phyloP scores from a whole-genome alignment of 2,888 invertebrate species.

The Tinea pellionella region DNA sequence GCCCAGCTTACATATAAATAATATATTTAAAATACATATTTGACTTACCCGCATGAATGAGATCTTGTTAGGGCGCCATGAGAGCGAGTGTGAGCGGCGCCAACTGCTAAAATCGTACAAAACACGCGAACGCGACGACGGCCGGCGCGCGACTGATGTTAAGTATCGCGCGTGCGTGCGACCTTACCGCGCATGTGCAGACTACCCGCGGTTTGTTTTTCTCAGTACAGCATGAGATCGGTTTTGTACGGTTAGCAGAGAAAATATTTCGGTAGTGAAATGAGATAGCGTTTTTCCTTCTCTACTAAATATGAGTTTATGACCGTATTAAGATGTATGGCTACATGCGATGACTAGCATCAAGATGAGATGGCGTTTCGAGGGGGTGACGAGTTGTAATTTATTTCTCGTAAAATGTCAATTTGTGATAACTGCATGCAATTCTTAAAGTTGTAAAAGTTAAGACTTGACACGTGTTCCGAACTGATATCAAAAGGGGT shows the following conservation, averaged over 20 bases:
- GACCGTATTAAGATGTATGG: conserved; percentile 14
- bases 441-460: neutral
- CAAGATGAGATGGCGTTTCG: conserved; percentile 13
- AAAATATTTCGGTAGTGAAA: too few relatives aligned
- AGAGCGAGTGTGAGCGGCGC: conserved; percentile 50
- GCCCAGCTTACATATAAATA: neutral
- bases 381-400: conserved; percentile 1
- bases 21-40: neutral
- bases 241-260: neutral
- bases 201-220: conserved; percentile 51
- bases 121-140: conserved; percentile 29
- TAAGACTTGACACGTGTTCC: too few relatives aligned
- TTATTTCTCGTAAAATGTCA: conserved; percentile 11
- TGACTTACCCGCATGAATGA: conserved; percentile 56
- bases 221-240: conserved; percentile 22
- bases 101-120: conserved; percentile 24
- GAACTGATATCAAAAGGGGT: neutral
- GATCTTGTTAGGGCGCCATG: conserved; percentile 61
- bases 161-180: conserved; percentile 38
- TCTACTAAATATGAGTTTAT: neutral
- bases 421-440: neutral
- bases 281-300: neutral
- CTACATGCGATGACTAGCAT: conserved; percentile 15
- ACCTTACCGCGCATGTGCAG: conserved; percentile 46
- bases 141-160: conserved; percentile 49